Base-by-base conservation (phyloP, 2,797 vertebrate species). In the Carcharodon carcharias region DNA sequence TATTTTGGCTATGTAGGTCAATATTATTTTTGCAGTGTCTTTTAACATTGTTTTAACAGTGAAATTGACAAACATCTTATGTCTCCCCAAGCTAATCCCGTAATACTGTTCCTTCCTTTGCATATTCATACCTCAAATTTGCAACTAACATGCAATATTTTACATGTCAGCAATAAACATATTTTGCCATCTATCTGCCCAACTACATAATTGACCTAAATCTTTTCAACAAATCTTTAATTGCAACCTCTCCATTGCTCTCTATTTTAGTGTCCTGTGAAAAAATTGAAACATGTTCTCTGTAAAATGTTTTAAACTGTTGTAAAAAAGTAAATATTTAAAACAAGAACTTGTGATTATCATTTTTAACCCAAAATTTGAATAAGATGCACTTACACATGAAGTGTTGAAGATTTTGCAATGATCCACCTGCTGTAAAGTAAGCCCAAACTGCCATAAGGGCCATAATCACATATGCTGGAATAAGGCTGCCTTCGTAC, bases 401-500 rank as follows among this genome's bases (percentile, higher is more conserved):
- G 45, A 97, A 97, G 94, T 96, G 97, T 8, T 93, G 96, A 96
- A 98, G 95, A 96, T 97, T 97, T 96, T 97, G 97, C 0, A 71
- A 97, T 35, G 97, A 98, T 96, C 97, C 97, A 12, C 97, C 97
- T 0, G 97, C 97, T 8, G 97, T 96, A 0, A 97, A 6, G 71
- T 97, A 98, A 35, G 98, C 98, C 98, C 98, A 98, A 88, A 96
- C 85, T 0, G 97, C 98, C 0, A 97, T 97, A 96, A 96, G 85
- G 0, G 97, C 97, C 96, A 97, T 98, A 96, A 98, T 96, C 92
- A 97, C 89, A 82, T 98, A 98, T 69, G 98, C 97, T 31, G 98
- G 97, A 95, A 98, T 97, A 56, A 98, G 97, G 96, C 98, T 98
- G 97, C 97, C 98, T 96, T 97, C 97, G 0, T 98, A 98, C 40